Base-by-base conservation (phyloP, 2,888 invertebrate genomes). In the Physocephala rufipes region DNA sequence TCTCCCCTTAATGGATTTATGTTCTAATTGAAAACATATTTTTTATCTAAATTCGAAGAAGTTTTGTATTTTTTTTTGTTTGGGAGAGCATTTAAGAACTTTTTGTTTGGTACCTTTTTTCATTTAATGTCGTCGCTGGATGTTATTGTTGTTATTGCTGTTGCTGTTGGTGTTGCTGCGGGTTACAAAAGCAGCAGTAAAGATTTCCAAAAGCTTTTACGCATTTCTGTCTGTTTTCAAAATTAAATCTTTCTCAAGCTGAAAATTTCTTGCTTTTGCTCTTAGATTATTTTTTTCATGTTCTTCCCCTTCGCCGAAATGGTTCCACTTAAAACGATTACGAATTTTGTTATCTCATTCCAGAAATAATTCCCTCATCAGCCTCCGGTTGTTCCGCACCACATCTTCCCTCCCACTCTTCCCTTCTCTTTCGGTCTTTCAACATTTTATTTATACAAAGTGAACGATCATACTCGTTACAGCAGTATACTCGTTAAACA, bases 161-260 rank as follows among this genome's bases (percentile, higher is more conserved):
- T 9, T 36, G 36, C 36, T 36, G 36, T 49, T 28, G 3, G 53
- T 15, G 21, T 58, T 28, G 16, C 26, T 28, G 3, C 24, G 13
- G 24, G 1, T 15, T 47, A 63, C 24, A 63, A 24, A 24, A 15
- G 1, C 36, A 30, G 4, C n/a, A 24, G 26, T 24, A 47, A 45
- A 45, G 47, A 45, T 63, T 63, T 63, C 63, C 63, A 63, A 45
- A 63, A 63, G 24, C 21, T 63, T 63, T 36, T 47, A 47, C 47
- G 47, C 63, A 45, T 63, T n/a, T n/a, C n/a, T n/a, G n/a, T n/a
- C n/a, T n/a, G n/a, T n/a, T n/a, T n/a, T 19, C 47, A 45, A 43
- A 21, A 63, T 21, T 43, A 3, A 47, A 9, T 28, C 30, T 61
- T 28, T 19, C 19, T 30, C 36, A 12, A 12, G 21, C n/a, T 19